These are phyloP conservation scores for Venustoraphidia nigricollis DNA, from an alignment of 2,888 invertebrate genomes.

Conservation along the genomic window DNA sequence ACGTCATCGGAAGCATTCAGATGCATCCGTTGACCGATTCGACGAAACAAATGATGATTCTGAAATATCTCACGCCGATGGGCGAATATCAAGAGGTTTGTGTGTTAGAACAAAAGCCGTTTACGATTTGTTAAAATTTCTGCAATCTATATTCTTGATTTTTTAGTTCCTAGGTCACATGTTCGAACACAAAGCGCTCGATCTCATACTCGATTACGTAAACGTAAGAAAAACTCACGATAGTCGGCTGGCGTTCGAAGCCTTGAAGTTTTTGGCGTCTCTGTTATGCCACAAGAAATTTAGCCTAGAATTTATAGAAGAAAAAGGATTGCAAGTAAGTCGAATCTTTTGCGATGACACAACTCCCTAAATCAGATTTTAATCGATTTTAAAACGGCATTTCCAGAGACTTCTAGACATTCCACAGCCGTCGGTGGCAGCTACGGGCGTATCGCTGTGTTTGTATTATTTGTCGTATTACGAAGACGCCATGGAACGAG, in stretches of 20 bases:
- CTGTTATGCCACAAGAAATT: slow-evolving; percentile 96
- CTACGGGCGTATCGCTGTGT: slow-evolving; percentile 91
- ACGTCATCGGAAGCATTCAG: slow-evolving; percentile 78
- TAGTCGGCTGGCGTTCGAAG: slow-evolving; percentile 89
- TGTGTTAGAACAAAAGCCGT: neutral
- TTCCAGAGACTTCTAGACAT: slow-evolving; percentile 68
- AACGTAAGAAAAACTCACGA: slow-evolving; percentile 79
- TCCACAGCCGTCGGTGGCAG: slow-evolving; percentile 84
- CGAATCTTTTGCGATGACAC: no score
- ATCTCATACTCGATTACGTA: slow-evolving; percentile 79
- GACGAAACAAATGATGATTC: slow-evolving; percentile 82
- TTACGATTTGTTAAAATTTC: neutral
- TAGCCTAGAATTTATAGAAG: slow-evolving; percentile 85
- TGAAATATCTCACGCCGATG: slow-evolving; percentile 90
- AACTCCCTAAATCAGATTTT: no score
- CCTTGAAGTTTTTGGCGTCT: slow-evolving; percentile 86
- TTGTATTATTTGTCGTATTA: slow-evolving; percentile 94
- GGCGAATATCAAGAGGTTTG: slow-evolving; percentile 89
- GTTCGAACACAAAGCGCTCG: slow-evolving; percentile 83
- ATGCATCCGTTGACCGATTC: slow-evolving; percentile 79
- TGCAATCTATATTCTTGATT: slow-evolving; percentile 11
- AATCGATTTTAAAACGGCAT: slow-evolving; percentile 1
- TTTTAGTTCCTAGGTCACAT: slow-evolving; percentile 77
- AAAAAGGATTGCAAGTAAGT: slow-evolving; percentile 64
- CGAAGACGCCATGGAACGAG: slow-evolving; percentile 94